Evolutionary conservation across 2,797 vertebrate species (phyloP).

Genomic region (Orestias chungarensis): DNA sequence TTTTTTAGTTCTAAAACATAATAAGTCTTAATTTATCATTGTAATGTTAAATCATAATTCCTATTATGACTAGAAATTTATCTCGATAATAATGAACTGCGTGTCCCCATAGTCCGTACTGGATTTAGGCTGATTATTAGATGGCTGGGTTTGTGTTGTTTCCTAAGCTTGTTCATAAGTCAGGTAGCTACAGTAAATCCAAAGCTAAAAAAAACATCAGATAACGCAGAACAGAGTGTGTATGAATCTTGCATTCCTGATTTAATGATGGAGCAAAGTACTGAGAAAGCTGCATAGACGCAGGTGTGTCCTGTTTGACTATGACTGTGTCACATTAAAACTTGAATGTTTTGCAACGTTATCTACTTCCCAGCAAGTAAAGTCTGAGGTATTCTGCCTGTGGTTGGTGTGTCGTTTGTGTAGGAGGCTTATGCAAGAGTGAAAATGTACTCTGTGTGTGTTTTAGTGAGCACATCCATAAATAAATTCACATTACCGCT

Average conservation of each 20-base stretch:
- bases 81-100: too few species aligned
- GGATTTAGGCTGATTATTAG: background rate
- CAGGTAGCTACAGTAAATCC: background rate
- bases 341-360: slow-evolving; percentile 49
- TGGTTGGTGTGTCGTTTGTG: slow-evolving; percentile 32
- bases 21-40: too few species aligned
- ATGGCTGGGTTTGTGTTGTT: background rate
- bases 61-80: too few species aligned
- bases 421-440: slow-evolving; percentile 40
- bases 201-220: background rate
- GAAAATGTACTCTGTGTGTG: slow-evolving; percentile 9
- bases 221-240: slow-evolving; percentile 1
- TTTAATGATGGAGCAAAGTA: slow-evolving; percentile 32
- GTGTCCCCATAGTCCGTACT: too few species aligned
- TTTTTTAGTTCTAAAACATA: too few species aligned
- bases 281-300: slow-evolving; percentile 28
- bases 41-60: too few species aligned
- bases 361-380: slow-evolving; percentile 45
- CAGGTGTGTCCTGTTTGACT: slow-evolving; percentile 46
- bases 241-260: slow-evolving; percentile 18
- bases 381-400: slow-evolving; percentile 24
- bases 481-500: slow-evolving; percentile 2
- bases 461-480: slow-evolving; percentile 9
- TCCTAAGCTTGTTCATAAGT: background rate
- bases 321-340: slow-evolving; percentile 37